phyloP scores from a whole-genome alignment of 2,797 vertebrate genomes.

The Chelidonichthys spinosus region DNA sequence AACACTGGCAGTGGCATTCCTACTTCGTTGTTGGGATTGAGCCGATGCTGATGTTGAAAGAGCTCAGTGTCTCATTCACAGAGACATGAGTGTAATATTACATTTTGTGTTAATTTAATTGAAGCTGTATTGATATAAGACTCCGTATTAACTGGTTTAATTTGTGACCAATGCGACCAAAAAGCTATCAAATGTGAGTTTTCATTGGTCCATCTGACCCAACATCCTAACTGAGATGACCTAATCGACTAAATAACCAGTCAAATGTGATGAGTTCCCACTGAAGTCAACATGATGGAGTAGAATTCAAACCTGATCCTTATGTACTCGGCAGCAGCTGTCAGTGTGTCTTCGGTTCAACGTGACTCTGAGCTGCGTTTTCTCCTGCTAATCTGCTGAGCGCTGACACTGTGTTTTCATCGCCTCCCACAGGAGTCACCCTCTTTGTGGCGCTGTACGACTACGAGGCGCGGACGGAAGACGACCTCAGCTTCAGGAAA shows the following conservation, averaged over 20 bases:
- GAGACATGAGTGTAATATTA: background rate
- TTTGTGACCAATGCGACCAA: too few species aligned
- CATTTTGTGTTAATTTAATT: background rate
- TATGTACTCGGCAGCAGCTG: background rate
- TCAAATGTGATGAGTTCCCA: too few species aligned
- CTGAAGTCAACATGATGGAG: too few species aligned
- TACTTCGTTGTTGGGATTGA: background rate
- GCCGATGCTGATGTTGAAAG: background rate
- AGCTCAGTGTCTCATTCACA: background rate
- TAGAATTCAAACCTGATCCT: too few species aligned
- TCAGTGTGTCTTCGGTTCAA: background rate
- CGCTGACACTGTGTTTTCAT: constrained; percentile 40
- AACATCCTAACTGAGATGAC: too few species aligned
- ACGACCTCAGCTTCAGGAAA: constrained; percentile 98
- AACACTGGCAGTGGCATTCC: background rate
- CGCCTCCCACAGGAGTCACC: constrained; percentile 89
- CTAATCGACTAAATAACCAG: too few species aligned
- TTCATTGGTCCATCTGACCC: too few species aligned
- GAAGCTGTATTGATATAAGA: background rate
- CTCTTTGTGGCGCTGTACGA: constrained; percentile 98
- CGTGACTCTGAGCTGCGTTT: constrained; percentile 29
- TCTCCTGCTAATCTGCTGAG: constrained; percentile 30
- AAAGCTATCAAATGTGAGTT: too few species aligned
- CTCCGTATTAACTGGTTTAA: background rate
- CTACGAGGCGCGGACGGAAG: constrained; percentile 96